Base-by-base conservation (phyloP, 2,888 invertebrate genomes). In the Eumacrocentrus americanus region DNA sequence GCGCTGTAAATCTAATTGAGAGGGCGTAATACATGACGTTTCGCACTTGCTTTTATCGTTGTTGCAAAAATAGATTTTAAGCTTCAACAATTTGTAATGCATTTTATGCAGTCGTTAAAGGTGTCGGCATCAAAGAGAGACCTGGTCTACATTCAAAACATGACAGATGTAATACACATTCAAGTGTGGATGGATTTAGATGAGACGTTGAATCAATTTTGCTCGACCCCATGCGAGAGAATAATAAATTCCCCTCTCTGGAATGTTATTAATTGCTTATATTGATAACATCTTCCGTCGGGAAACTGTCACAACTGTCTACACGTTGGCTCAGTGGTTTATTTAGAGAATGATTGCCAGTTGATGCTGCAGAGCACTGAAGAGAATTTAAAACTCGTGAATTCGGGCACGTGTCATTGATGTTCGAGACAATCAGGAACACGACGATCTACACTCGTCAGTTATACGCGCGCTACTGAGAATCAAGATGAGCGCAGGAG, bases 381-480 rank as follows among this genome's bases (percentile, higher is more conserved):
- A n/a, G n/a, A n/a, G n/a, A n/a, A n/a, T n/a, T n/a, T n/a, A n/a
- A n/a, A n/a, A n/a, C n/a, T n/a, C n/a, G n/a, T 38, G 14, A 9
- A 37, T 34, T 20, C 20, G 25, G 34, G 55, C 66, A 67, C 65
- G 63, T 66, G 67, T 62, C 52, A 54, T 58, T 37, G 58, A 51
- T 22, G 12, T 55, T 52, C 11, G 50, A 58, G 48, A 50, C 40
- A 22, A 16, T 29, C 29, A 34, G 61, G 50, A 55, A 61, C 16
- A 47, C 44, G 54, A 53, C 38, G 58, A 55, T 50, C 61, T 65
- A 65, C 63, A 55, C 70, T 57, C 59, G 46, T 51, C 62, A 58
- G 63, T 66, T 69, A 68, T 67, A 60, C 68, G 65, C 68, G 67
- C 61, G 61, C 61, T 68, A 75, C 74, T 74, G 72, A 69, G 66